Base-by-base conservation (phyloP, 2,113 vertebrate genomes). In the Eulacestoma nigropectus region DNA sequence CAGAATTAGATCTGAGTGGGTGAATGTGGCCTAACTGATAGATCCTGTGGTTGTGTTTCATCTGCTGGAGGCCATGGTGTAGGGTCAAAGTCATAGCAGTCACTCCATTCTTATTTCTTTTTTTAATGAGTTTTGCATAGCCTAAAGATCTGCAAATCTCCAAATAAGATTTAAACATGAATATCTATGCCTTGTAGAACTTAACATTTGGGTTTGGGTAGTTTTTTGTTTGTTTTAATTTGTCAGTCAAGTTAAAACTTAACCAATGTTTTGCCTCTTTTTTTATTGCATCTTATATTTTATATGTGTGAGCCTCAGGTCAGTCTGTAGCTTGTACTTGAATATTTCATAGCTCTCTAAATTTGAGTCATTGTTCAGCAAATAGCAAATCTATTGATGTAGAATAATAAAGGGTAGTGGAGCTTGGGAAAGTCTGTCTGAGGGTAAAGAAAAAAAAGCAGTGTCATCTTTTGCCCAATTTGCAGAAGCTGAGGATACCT, bases 71-170 rank as follows among this genome's bases (percentile, higher is more conserved):
- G 86, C 95, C 52, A n/a, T 84, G 70, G 30, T 83, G 42, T 94
- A n/a, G 44, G 81, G 84, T 97, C 90, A 95, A 96, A 97, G 97
- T 97, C 90, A 7, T 12, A 74, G 70, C 46, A 46, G 86, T 94
- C 86, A 87, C 67, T 74, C 72, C n/a, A 29, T 55, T 62, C 90
- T 85, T 87, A 13, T 88, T 64, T 79, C 74, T 27, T 50, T 57
- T 57, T 55, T 37, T 5, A 94, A 95, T 96, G 52, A 74, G 67
- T 89, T 95, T 82, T 82, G 10, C 42, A 33, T 80, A 91, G 69
- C 72, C 56, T 94, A 47, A 79, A 96, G 89, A 81, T 70, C 50
- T 90, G 30, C 8, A 57, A 50, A 49, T 57, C 20, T 75, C 13
- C 37, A 37, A 49, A 25, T 23, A 44, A 60, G 35, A 35, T 7